These are phyloP conservation scores for Falco naumanni DNA, from an alignment of 2,797 vertebrate species.

Conservation along the genomic window DNA sequence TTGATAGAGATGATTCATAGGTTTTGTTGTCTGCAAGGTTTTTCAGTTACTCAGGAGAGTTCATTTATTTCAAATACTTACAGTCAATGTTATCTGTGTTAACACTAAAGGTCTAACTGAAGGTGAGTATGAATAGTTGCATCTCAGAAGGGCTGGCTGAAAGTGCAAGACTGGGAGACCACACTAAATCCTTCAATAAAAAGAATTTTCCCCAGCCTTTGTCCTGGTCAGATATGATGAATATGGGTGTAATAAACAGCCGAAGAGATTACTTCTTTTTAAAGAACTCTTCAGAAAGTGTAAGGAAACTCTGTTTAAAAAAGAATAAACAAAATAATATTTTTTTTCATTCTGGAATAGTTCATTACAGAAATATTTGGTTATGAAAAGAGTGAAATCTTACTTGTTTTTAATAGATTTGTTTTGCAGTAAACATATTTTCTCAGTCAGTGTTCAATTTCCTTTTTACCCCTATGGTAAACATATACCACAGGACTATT, in stretches of 20 bases:
- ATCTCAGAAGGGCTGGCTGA: background rate
- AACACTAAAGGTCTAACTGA: background rate
- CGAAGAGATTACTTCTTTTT: background rate
- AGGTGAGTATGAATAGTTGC: background rate
- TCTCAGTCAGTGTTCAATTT: background rate
- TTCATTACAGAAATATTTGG: background rate
- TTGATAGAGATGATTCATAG: background rate
- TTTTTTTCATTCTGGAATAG: background rate
- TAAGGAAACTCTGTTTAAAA: background rate
- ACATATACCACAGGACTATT: background rate
- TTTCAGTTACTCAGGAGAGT: background rate
- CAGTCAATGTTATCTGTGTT: background rate
- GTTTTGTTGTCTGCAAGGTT: conserved; percentile 2
- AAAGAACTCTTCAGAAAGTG: background rate
- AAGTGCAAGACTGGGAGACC: background rate
- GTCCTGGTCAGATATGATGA: background rate
- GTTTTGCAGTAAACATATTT: background rate
- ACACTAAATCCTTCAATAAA: background rate
- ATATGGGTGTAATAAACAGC: background rate
- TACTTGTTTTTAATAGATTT: background rate
- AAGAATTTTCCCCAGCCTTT: background rate
- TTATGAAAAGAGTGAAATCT: background rate
- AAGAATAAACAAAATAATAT: background rate
- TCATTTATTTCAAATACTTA: background rate
- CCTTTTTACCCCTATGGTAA: background rate